These are phyloP conservation scores for Eupelmus urozonus DNA, from an alignment of 2,888 invertebrate species.

Conservation along the genomic window DNA sequence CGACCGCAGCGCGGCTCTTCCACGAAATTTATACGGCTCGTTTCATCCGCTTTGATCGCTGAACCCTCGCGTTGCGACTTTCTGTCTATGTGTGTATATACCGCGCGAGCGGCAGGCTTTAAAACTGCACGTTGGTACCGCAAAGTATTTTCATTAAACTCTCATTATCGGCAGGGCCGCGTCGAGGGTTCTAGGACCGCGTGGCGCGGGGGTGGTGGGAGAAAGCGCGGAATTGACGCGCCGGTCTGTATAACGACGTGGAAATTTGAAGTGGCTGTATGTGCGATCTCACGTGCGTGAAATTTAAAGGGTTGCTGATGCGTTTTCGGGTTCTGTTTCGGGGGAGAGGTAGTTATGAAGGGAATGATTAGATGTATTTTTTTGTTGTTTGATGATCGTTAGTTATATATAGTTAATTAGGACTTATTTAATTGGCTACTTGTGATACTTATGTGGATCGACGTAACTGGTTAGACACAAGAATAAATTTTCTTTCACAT, in stretches of 20 bases:
- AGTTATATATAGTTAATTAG: too few species aligned
- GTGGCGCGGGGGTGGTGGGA: not conserved
- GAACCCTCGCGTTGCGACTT: conserved; percentile 22
- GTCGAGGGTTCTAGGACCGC: not conserved
- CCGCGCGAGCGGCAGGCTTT: not conserved
- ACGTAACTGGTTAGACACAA: too few species aligned
- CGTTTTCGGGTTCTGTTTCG: not conserved
- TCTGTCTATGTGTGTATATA: not conserved
- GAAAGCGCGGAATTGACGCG: not conserved
- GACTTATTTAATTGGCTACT: too few species aligned
- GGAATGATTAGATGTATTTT: conserved; percentile 1
- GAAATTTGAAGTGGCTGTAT: not conserved
- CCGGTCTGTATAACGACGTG: conserved; percentile 21
- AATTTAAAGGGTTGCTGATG: not conserved
- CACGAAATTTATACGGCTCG: conserved; percentile 50
- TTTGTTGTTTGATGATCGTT: too few species aligned
- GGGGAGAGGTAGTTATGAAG: too few species aligned
- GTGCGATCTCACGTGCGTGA: not conserved
- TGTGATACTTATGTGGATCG: too few species aligned
- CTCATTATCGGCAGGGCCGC: conserved; percentile 44
- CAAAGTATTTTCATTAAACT: conserved; percentile 60
- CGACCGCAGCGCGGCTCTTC: conserved; percentile 5
- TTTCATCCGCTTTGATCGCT: conserved; percentile 53
- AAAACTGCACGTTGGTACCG: conserved; percentile 25
- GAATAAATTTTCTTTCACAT: too few species aligned